Evolutionary conservation across 2,113 vertebrate species (phyloP), one percentile per base, ranked within the genome.

Genomic region (Stigmatopora argus): DNA sequence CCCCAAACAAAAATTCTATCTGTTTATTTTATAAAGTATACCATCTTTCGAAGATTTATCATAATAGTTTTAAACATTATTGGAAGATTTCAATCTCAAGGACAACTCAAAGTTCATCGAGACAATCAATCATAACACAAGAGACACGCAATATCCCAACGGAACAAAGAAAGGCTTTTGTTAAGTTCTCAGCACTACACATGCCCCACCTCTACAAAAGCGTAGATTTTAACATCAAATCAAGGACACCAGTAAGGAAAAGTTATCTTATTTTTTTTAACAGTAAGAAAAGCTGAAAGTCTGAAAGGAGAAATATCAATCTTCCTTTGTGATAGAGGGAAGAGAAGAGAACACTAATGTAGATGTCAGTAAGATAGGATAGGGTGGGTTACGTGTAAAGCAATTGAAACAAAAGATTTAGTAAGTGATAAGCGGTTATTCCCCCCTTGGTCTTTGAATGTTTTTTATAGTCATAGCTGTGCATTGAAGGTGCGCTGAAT

Each of bases 61-160:
- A 63, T 81, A 70, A 72, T 75, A 77, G 67, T 82, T 78, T 85
- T 64, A 48, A 78, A 74, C 81, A 77, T 83, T 75, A 85, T 77
- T 75, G 77, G 49, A 78, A 74, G 75, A 74, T 66, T 79, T 82
- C 75, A 77, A 71, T 80, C 79, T 83, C 79, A 81, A 86, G 85
- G 80, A 78, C 77, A 82, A 70, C 66, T n/a, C 14, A 21, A 44
- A 45, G 44, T 61, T 61, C 38, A 61, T 45, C 62, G 70, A 76
- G 72, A 52, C 60, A 67, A 34, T 47, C n/a, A 72, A n/a, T 31
- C 46, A 61, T 47, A n/a, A 75, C 68, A 69, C 51, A 66, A 13
- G 67, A 62, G 62, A 19, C 21, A 66, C 41, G 10, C 4, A 34
- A 34, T 44, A 60, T 44, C 38, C 53, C 72, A 77, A 75, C 80